Evolutionary conservation across 2,113 vertebrate genomes (phyloP).

Genomic region (Plecturocebus donacophilus): DNA sequence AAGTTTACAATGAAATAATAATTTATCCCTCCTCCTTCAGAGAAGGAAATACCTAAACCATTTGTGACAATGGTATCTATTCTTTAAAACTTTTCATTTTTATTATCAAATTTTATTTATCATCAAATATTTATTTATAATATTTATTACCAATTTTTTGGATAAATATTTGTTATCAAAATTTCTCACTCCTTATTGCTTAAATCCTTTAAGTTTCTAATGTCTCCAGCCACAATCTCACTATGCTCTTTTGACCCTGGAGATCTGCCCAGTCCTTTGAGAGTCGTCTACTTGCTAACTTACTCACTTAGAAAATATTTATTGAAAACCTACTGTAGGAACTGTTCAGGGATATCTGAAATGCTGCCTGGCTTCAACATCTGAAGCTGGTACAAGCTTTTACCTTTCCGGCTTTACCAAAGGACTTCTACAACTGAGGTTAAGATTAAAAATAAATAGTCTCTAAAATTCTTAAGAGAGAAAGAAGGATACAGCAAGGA

Average conservation of each 20-base stretch:
- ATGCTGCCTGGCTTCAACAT: neutral
- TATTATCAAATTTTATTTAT: neutral
- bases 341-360: neutral
- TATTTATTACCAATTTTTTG: no score
- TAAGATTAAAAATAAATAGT: neutral
- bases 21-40: neutral
- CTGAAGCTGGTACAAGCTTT: neutral
- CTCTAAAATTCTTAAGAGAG: neutral
- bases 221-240: neutral
- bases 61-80: neutral
- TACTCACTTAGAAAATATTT: neutral
- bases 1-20: slow-evolving; percentile 14
- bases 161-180: slow-evolving; percentile 8
- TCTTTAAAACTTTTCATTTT: slow-evolving; percentile 31
- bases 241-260: neutral
- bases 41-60: neutral
- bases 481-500: neutral
- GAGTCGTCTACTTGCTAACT: neutral
- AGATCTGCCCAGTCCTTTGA: neutral
- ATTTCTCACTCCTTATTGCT: neutral
- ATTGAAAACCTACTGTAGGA: neutral
- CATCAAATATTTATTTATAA: neutral
- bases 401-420: neutral
- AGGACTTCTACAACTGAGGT: neutral
- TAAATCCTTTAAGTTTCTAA: slow-evolving; percentile 21